These are phyloP conservation scores for Leuctra nigra DNA, from an alignment of 2,888 invertebrate species.

Conservation along the genomic window DNA sequence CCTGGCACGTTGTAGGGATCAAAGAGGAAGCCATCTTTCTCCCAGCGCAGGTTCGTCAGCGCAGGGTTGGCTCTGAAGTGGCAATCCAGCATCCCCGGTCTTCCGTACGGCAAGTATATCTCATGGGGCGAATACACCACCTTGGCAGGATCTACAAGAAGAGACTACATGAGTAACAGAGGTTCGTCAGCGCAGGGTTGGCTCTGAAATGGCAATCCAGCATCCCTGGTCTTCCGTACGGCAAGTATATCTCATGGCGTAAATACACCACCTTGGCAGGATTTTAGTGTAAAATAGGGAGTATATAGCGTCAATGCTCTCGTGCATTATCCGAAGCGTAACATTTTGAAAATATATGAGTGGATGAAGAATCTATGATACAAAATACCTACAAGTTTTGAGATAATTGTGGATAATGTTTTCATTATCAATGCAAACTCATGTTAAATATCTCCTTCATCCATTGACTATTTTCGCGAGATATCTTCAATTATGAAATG, in stretches of 20 bases:
- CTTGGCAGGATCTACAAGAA: constrained; percentile 84
- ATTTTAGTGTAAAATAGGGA: no score
- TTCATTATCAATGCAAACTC: no score
- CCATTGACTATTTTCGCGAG: no score
- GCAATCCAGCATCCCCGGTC: constrained; percentile 79
- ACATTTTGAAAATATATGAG: no score
- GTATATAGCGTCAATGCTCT: no score
- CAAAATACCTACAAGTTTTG: no score
- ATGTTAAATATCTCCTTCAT: no score
- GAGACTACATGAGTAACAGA: no score
- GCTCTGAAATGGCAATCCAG: constrained; percentile 89
- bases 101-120: constrained; percentile 76
- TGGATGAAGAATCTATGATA: no score
- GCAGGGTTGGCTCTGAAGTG: constrained; percentile 91
- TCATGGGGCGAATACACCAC: constrained; percentile 82
- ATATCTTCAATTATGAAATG: no score
- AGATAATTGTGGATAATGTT: no score
- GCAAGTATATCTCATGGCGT: constrained; percentile 75
- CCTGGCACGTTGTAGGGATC: constrained; percentile 86
- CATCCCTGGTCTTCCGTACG: constrained; percentile 72
- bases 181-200: constrained; percentile 82
- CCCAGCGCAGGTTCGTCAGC: constrained; percentile 83
- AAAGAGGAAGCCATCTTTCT: constrained; percentile 85
- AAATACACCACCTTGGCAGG: constrained; percentile 88
- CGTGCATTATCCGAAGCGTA: no score